Conservation (phyloP, 2,797 vertebrate genomes). For the Danio jaintianensis region DNA sequence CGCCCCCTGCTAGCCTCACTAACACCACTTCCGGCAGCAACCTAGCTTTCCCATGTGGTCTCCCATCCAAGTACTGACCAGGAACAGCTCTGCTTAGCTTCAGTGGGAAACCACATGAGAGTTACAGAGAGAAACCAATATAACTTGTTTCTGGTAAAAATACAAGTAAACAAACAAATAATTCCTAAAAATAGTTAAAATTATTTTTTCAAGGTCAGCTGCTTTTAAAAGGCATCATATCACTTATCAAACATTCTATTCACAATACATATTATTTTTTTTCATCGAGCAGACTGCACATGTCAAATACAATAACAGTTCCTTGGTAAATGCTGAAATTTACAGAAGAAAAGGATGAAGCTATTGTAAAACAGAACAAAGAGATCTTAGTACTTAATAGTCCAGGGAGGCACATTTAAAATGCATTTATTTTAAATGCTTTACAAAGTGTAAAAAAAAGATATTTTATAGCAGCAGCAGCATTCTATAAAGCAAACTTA, state of each 20-base stretch:
- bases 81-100: too few relatives aligned
- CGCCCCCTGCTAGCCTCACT: too few relatives aligned
- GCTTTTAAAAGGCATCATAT: neutral
- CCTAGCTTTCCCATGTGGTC: too few relatives aligned
- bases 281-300: neutral
- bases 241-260: neutral
- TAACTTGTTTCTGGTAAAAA: neutral
- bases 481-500: conserved; percentile 16
- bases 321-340: neutral
- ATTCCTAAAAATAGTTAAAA: too few relatives aligned
- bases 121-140: too few relatives aligned
- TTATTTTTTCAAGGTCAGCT: too few relatives aligned
- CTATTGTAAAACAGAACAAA: neutral
- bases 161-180: neutral
- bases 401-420: neutral
- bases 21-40: too few relatives aligned
- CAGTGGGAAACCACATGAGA: too few relatives aligned
- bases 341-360: neutral
- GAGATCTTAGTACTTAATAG: neutral
- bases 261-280: neutral
- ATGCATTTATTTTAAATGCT: neutral
- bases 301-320: neutral
- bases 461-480: neutral
- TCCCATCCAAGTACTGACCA: too few relatives aligned
- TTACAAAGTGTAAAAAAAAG: neutral